Evolutionary conservation across 23 tunicate genomes (phyloP).

Genomic region (Halocynthia aurantium): DNA sequence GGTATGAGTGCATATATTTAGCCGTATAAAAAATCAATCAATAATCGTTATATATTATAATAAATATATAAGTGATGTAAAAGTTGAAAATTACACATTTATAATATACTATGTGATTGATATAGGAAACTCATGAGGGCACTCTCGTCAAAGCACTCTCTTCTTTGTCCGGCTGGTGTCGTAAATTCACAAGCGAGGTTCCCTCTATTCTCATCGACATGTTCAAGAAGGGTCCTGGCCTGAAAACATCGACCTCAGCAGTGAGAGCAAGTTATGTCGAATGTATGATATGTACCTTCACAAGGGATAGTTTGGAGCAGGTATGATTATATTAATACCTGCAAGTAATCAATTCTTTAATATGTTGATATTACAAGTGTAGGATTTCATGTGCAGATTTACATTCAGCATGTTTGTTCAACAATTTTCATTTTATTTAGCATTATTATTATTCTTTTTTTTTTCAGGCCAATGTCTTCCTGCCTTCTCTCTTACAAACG

Average conservation of each 20-base stretch:
- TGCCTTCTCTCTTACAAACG: constrained; percentile 34
- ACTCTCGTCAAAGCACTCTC: constrained; percentile 36
- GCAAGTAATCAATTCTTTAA: background rate
- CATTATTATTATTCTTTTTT: background rate
- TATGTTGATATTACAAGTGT: background rate
- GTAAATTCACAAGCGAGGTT: constrained; percentile 17
- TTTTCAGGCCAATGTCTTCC: constrained; percentile 42
- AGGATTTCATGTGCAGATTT: background rate
- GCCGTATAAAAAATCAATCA: no score
- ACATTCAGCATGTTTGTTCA: no score
- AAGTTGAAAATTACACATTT: background rate
- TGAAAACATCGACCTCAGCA: constrained; percentile 47
- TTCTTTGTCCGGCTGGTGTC: constrained; percentile 49
- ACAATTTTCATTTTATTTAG: background rate
- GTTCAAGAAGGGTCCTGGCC: constrained; percentile 52
- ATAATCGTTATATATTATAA: no score
- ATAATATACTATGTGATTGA: background rate
- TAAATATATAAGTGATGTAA: background rate
- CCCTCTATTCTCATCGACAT: constrained; percentile 37
- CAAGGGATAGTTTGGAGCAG: constrained; percentile 39
- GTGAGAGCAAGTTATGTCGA: constrained; percentile 58
- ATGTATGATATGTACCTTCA: constrained; percentile 34
- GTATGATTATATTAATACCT: constrained; percentile 12
- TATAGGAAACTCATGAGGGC: constrained; percentile 70
- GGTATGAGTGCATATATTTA: no score